phyloP scores from a whole-genome alignment of 2,888 invertebrate species.

The Ischnura elegans region DNA sequence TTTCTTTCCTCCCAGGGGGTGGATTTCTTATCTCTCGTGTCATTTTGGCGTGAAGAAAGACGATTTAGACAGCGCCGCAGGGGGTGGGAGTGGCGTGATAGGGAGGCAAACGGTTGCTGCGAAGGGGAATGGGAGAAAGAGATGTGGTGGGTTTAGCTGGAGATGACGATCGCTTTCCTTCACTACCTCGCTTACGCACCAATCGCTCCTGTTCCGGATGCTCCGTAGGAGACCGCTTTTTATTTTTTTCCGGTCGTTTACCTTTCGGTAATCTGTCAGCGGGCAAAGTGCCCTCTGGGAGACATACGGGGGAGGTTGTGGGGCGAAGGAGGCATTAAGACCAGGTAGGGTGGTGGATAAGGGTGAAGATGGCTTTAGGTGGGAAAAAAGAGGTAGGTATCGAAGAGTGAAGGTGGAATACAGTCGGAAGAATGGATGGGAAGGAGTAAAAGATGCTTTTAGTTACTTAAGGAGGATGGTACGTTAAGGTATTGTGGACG shows the following conservation, averaged over 20 bases:
- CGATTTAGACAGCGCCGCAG: not conserved
- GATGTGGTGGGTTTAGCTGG: conserved; percentile 21
- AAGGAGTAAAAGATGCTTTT: not conserved
- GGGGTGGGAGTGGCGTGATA: not conserved
- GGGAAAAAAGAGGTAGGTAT: not conserved
- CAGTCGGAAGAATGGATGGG: too few relatives aligned
- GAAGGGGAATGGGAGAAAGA: not conserved
- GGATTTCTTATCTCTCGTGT: conserved; percentile 40
- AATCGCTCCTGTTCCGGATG: conserved; percentile 27
- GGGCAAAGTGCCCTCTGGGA: conserved; percentile 46
- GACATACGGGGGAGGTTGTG: not conserved
- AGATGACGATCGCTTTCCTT: conserved; percentile 62
- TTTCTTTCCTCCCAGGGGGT: not conserved
- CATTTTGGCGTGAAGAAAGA: conserved; percentile 29
- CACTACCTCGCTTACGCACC: conserved; percentile 35
- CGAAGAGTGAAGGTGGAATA: not conserved
- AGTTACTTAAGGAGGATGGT: conserved; percentile 5
- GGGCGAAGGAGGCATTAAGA: not conserved
- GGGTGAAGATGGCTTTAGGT: not conserved
- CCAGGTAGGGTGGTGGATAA: not conserved
- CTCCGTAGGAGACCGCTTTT: conserved; percentile 37
- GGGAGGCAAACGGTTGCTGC: not conserved
- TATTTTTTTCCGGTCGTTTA: conserved; percentile 34
- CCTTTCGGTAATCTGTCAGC: conserved; percentile 42
- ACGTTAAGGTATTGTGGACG: not conserved